Percentiles rank a stretch among this genome's conserved stretches.
Evolutionary conservation across 92 coral and sea anemone species (phyloP).

Genomic region (Epizoanthus ramosus): DNA sequence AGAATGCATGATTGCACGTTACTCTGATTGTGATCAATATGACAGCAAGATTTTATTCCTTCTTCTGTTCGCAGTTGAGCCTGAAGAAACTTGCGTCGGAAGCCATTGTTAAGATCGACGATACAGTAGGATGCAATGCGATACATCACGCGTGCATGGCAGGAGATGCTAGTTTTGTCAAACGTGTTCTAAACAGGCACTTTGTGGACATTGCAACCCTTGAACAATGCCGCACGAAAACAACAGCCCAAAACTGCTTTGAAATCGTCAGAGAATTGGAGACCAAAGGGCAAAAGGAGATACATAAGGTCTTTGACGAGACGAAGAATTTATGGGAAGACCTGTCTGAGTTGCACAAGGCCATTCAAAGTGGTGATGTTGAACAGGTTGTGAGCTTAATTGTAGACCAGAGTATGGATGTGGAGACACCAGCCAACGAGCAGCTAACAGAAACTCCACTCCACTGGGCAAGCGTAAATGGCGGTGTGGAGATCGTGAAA

Average conservation of each 20-base stretch:
- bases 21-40: neutral
- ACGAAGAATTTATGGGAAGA: conserved; percentile 10
- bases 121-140: neutral
- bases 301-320: neutral
- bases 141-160: neutral
- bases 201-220: neutral
- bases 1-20: too few species aligned
- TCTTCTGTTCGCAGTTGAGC: neutral
- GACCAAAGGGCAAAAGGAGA: neutral
- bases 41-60: neutral
- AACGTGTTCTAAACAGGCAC: conserved; percentile 7
- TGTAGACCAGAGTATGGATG: conserved; percentile 22
- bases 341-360: conserved; percentile 23
- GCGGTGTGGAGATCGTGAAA: neutral
- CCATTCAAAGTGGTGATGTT: neutral
- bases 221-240: neutral
- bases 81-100: conserved; percentile 1
- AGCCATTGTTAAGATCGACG: conserved; percentile 5
- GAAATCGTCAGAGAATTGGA: neutral
- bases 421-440: neutral
- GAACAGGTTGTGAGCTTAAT: conserved; percentile 14
- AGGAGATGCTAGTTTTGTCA: neutral
- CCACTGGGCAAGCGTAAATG: conserved; percentile 37
- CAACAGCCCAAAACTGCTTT: neutral
- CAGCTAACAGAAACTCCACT: conserved; percentile 2